Evolutionary conservation across 1,140 invertebrate species (phyloP).

Genomic region (Zelostemma sp.): DNA sequence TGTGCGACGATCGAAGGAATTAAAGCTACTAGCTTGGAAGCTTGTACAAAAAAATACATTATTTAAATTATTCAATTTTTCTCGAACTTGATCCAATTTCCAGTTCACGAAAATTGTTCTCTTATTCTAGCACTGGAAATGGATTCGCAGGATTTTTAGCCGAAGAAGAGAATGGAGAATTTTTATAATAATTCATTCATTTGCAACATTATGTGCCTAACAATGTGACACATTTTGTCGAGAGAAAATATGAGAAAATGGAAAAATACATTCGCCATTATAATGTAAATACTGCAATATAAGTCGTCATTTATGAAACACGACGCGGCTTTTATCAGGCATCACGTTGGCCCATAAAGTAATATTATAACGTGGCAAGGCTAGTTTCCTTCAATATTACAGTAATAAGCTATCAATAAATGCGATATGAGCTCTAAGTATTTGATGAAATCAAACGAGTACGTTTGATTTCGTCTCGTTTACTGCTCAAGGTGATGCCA

Average conservation of each 20-base stretch:
- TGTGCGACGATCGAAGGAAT: constrained; percentile 38
- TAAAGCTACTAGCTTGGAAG: constrained; percentile 36
- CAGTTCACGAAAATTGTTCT: constrained; percentile 9
- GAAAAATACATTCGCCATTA: constrained; percentile 1
- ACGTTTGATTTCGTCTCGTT: too few relatives aligned
- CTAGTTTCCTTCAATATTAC: not conserved
- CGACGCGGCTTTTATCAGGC: constrained; percentile 2
- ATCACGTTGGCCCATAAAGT: constrained; percentile 7
- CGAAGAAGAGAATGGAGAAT: too few relatives aligned
- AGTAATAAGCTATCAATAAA: constrained; percentile 9
- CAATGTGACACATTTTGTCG: not conserved
- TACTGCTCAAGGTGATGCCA: too few relatives aligned
- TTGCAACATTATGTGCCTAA: not conserved
- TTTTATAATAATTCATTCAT: not conserved
- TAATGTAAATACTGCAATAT: not conserved
- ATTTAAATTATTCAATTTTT: constrained; percentile 21
- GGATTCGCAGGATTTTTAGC: not conserved
- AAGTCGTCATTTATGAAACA: constrained; percentile 3
- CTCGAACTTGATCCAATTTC: constrained; percentile 4
- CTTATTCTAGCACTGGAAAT: constrained; percentile 8
- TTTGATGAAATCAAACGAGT: too few relatives aligned
- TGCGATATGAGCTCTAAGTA: not conserved
- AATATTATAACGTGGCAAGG: not conserved
- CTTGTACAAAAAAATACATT: constrained; percentile 7
- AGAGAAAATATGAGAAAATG: not conserved